A percentile compares a stretch with the other conserved stretches of the same genome.
Conservation (phyloP, 2,888 invertebrate species). For the Sialis lutaria region DNA sequence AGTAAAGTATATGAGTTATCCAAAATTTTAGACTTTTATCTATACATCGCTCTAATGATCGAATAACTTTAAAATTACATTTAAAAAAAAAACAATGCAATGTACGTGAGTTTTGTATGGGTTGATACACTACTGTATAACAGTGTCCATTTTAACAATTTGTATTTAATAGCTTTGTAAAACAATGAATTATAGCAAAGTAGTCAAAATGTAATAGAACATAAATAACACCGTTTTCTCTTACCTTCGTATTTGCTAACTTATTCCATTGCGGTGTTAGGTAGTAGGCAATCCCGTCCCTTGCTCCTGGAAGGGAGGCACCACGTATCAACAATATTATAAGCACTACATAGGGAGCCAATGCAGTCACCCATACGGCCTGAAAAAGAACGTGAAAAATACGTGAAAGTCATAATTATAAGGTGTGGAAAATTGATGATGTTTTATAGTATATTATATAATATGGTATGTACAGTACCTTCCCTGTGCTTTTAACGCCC, state of each 20-base stretch:
- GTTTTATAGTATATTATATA: no score
- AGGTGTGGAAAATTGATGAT: background rate
- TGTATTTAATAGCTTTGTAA: no score
- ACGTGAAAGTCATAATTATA: background rate
- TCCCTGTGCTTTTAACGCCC: conserved; percentile 81
- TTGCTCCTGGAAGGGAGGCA: conserved; percentile 70
- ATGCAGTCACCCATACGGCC: conserved; percentile 91
- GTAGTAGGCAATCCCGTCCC: conserved; percentile 73
- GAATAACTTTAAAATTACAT: no score
- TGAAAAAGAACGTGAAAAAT: conserved; percentile 18
- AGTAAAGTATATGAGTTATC: no score
- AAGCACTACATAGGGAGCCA: conserved; percentile 81
- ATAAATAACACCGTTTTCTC: conserved; percentile 1
- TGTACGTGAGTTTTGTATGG: no score
- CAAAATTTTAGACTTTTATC: no score
- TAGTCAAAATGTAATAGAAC: no score
- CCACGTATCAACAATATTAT: conserved; percentile 71
- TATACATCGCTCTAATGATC: no score
- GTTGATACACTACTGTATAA: no score
- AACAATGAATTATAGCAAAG: no score
- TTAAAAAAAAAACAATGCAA: no score
- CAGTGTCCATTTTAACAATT: no score
- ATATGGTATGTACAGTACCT: conserved; percentile 39
- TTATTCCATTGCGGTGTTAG: conserved; percentile 81
- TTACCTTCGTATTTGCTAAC: conserved; percentile 55